These are phyloP conservation scores for Hedya salicella DNA, from an alignment of 2,888 invertebrate species.

Conservation along the genomic window DNA sequence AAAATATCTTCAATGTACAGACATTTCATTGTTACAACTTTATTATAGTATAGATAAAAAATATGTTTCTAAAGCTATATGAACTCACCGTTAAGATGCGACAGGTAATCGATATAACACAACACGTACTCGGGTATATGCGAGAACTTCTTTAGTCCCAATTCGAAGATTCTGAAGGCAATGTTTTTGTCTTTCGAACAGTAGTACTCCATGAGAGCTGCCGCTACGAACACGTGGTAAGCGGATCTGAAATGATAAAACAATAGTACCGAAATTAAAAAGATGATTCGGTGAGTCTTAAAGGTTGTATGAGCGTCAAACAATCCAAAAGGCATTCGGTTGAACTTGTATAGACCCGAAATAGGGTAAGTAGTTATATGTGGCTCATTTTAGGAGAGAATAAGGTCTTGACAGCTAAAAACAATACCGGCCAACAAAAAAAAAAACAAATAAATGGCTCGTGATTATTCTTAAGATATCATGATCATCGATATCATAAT, in stretches of 20 bases:
- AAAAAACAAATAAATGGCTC: no score
- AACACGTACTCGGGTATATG: slow-evolving; percentile 97
- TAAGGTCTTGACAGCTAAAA: no score
- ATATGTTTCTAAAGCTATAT: not conserved
- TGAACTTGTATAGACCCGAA: not conserved
- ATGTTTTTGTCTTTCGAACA: slow-evolving; percentile 99
- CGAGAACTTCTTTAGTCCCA: slow-evolving; percentile 98
- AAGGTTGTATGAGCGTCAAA: not conserved
- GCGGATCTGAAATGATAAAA: slow-evolving; percentile 81
- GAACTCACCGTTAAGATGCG: slow-evolving; percentile 95
- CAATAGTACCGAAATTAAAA: not conserved
- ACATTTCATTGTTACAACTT: no score
- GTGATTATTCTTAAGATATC: no score
- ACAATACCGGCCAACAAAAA: no score
- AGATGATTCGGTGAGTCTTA: no score
- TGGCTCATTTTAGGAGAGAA: not conserved
- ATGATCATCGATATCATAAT: no score
- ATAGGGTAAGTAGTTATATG: not conserved
- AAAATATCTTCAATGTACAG: no score
- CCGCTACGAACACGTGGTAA: slow-evolving; percentile 98
- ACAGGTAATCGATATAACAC: slow-evolving; percentile 98
- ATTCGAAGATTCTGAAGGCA: slow-evolving; percentile 97
- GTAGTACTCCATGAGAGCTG: slow-evolving; percentile 99
- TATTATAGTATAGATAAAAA: no score
- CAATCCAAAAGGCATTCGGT: not conserved